Evolutionary conservation across 2,888 invertebrate genomes (phyloP).

Genomic region (Brachynemurus nebulosus): DNA sequence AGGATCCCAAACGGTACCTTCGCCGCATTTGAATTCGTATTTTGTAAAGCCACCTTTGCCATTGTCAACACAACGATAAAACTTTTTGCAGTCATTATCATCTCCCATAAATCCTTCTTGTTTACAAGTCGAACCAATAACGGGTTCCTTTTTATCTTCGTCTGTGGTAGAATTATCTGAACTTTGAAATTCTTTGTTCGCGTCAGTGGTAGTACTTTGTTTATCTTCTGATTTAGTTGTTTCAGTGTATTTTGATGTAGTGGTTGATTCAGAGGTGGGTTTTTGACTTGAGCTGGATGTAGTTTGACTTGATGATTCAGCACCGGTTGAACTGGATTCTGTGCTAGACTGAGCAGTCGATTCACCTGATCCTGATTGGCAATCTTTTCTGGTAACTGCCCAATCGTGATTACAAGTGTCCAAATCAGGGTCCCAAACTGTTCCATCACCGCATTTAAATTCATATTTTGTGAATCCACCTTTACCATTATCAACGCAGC

Average conservation of each 20-base stretch:
- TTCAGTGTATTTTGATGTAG: not conserved
- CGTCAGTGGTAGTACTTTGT: no score
- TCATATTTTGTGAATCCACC: slow-evolving; percentile 30
- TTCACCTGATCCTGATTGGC: no score
- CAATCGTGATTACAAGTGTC: slow-evolving; percentile 53
- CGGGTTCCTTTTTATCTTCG: slow-evolving; percentile 4
- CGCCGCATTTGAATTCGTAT: slow-evolving; percentile 50
- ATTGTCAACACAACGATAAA: slow-evolving; percentile 25
- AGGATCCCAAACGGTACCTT: slow-evolving; percentile 60
- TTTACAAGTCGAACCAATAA: slow-evolving; percentile 17
- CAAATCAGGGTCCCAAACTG: slow-evolving; percentile 54
- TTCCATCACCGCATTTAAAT: slow-evolving; percentile 53
- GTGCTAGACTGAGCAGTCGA: not conserved
- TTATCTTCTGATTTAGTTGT: no score
- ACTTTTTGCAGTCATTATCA: slow-evolving; percentile 25
- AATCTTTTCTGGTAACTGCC: slow-evolving; percentile 35
- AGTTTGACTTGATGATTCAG: not conserved
- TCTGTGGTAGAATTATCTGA: no score
- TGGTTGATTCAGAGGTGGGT: no score
- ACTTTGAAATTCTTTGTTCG: no score
- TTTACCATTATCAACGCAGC: slow-evolving; percentile 23
- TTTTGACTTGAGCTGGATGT: not conserved
- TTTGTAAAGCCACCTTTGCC: slow-evolving; percentile 14
- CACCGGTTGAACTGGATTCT: no score
- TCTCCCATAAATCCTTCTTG: slow-evolving; percentile 26